Evolutionary conservation across 2,113 vertebrate genomes (phyloP).

Genomic region (Microcebus jonahi): DNA sequence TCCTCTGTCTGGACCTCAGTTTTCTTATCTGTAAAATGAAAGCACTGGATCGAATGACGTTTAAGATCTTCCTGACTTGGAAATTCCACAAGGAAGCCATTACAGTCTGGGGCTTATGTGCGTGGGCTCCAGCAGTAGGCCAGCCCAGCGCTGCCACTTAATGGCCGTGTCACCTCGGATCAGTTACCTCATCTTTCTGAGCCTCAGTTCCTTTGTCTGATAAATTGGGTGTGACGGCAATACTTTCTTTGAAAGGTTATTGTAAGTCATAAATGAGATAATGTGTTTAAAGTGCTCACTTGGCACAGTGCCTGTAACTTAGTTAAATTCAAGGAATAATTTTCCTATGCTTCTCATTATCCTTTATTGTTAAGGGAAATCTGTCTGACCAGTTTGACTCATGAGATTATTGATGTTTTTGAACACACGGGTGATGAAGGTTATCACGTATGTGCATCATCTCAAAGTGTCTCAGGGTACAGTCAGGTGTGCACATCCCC

Average conservation of each 20-base stretch:
- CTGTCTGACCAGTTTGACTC: not conserved
- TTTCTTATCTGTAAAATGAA: not conserved
- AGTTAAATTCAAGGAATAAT: not conserved
- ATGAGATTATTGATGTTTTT: not conserved
- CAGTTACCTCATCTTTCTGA: not conserved
- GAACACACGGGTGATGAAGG: not conserved
- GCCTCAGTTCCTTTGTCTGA: not conserved
- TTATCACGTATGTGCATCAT: not conserved
- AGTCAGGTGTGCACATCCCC: not conserved
- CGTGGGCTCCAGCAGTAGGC: not conserved
- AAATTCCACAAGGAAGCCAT: not conserved
- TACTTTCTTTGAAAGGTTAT: not conserved
- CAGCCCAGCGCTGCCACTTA: not conserved
- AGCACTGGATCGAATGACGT: too few species aligned
- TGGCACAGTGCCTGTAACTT: not conserved
- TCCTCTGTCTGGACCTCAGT: not conserved
- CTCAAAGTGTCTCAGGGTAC: not conserved
- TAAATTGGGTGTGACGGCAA: not conserved
- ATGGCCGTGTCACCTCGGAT: not conserved
- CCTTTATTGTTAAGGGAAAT: not conserved
- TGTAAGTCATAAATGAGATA: conserved; percentile 3
- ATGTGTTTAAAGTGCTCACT: not conserved
- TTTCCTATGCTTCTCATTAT: not conserved
- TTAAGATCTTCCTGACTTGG: not conserved
- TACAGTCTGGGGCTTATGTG: accelerated